Percentiles rank a stretch among this genome's conserved stretches.
phyloP scores from a whole-genome alignment of 2,113 vertebrate genomes.

The Strigops habroptila region DNA sequence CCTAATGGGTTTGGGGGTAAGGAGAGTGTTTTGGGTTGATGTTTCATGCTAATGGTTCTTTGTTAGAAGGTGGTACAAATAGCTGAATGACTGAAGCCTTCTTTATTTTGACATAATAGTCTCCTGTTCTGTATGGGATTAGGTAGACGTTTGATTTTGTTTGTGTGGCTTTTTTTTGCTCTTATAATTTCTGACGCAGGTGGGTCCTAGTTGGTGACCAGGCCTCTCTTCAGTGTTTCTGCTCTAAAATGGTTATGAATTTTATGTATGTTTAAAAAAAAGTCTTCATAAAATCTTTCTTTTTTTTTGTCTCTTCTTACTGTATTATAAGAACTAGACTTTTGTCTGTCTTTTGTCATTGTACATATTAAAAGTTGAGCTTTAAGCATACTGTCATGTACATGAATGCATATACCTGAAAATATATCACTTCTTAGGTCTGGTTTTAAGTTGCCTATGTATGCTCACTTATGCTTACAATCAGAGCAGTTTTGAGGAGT shows the following conservation, averaged over 20 bases:
- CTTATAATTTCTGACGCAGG: not conserved
- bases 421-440: not conserved
- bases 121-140: not conserved
- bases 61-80: not conserved
- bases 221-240: not conserved
- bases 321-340: not conserved
- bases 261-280: not conserved
- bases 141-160: not conserved
- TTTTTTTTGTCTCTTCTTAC: not conserved
- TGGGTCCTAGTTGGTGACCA: not conserved
- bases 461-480: not conserved
- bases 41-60: not conserved
- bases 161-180: not conserved
- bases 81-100: not conserved
- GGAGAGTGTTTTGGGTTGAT: not conserved
- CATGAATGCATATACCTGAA: not conserved
- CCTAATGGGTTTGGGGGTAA: not conserved
- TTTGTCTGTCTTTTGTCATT: not conserved
- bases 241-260: not conserved
- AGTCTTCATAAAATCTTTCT: not conserved
- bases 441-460: not conserved
- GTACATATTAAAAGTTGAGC: not conserved
- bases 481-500: not conserved
- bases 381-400: not conserved
- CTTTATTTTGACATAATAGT: not conserved